Evolutionary conservation across 1,140 invertebrate species (phyloP).

Genomic region (Eupristina koningsbergeri): DNA sequence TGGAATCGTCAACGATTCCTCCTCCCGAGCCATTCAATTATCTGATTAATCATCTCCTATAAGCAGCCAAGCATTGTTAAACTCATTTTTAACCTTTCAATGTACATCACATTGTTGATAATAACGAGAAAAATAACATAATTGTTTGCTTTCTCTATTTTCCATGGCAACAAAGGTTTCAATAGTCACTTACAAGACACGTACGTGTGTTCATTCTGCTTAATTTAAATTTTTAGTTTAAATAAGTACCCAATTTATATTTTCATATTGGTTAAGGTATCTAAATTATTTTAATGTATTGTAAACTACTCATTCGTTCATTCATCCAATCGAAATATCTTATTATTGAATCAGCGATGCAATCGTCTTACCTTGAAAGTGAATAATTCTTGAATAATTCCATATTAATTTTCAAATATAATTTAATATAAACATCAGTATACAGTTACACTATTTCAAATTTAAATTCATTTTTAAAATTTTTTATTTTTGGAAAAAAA

Average conservation of each 20-base stretch:
- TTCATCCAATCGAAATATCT: neutral
- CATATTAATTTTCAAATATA: neutral
- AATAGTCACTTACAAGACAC: neutral
- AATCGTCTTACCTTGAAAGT: neutral
- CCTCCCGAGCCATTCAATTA: neutral
- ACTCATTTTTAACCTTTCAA: neutral
- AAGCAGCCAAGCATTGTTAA: neutral
- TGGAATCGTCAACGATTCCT: slow-evolving; percentile 1
- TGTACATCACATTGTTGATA: neutral
- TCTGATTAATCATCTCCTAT: slow-evolving; percentile 7
- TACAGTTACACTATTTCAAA: neutral
- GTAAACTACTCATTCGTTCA: neutral
- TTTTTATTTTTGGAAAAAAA: neutral
- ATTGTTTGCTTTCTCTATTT: neutral
- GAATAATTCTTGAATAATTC: neutral
- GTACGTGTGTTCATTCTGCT: neutral
- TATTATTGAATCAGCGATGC: neutral
- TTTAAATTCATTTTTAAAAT: neutral
- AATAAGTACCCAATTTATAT: neutral
- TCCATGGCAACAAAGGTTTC: neutral
- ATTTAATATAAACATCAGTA: neutral
- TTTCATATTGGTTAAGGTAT: neutral
- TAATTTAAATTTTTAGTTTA: neutral
- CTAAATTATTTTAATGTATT: neutral
- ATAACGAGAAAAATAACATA: neutral